A percentile compares a stretch with the other conserved stretches of the same genome.
These are phyloP conservation scores for Enteromius anoplus DNA, from an alignment of 2,797 vertebrate genomes.

Conservation along the genomic window DNA sequence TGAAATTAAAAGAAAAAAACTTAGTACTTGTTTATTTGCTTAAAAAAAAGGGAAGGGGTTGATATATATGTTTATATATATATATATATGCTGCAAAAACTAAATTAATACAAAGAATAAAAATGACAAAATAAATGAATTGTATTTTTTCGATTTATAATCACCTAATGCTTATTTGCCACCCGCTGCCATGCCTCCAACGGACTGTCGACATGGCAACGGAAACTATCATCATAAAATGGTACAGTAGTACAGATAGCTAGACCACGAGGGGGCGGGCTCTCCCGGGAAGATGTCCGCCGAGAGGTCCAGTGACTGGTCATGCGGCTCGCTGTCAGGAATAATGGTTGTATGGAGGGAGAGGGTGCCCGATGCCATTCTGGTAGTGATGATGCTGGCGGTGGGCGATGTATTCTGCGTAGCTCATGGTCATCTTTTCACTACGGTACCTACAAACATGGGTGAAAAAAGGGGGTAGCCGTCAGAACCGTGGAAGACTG, in stretches of 20 bases:
- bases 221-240: constrained; percentile 99
- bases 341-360: constrained; percentile 99
- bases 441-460: constrained; percentile 92
- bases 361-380: constrained; percentile 98
- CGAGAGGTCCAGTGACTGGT: constrained; percentile 99
- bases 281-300: constrained; percentile 99
- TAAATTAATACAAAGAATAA: constrained; percentile 79
- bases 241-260: constrained; percentile 99
- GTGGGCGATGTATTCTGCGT: constrained; percentile 98
- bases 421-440: constrained; percentile 99
- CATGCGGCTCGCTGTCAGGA: constrained; percentile 99
- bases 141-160: constrained; percentile 79
- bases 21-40: constrained; percentile 63
- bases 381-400: constrained; percentile 99
- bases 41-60: constrained; percentile 67
- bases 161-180: constrained; percentile 79
- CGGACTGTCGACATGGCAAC: constrained; percentile 88
- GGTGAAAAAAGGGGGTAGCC: constrained; percentile 8
- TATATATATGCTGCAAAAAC: constrained; percentile 89
- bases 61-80: constrained; percentile 49
- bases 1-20: constrained; percentile 65
- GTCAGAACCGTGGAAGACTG: background rate
- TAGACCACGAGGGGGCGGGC: constrained; percentile 99
- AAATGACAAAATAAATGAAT: constrained; percentile 72
- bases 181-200: constrained; percentile 94